Percentiles rank a stretch among this genome's conserved stretches.
Evolutionary conservation across 2,113 vertebrate species (phyloP).

Genomic region (Entelurus aequoreus): DNA sequence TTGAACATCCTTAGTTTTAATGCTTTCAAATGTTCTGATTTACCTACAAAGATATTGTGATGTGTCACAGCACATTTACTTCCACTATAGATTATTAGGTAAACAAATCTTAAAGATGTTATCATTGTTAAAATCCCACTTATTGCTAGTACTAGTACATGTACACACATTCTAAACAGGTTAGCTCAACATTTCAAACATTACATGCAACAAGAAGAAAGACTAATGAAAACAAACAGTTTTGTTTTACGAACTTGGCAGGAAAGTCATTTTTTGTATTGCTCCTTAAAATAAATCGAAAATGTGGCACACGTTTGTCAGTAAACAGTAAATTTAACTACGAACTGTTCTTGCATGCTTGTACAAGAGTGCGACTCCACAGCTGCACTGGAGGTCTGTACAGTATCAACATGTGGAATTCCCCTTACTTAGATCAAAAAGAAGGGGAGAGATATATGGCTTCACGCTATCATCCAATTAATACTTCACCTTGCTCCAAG

Average conservation of each 20-base stretch:
- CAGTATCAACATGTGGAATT: slow-evolving; percentile 81
- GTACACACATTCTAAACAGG: too few relatives aligned
- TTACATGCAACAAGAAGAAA: too few relatives aligned
- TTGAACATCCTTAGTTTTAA: slow-evolving; percentile 26
- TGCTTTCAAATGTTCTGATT: slow-evolving; percentile 25
- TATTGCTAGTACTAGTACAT: too few relatives aligned
- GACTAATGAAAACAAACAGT: too few relatives aligned
- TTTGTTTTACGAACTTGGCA: too few relatives aligned
- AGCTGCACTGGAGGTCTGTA: slow-evolving; percentile 72
- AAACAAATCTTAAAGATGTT: too few relatives aligned
- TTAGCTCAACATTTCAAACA: too few relatives aligned
- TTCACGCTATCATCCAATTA: slow-evolving; percentile 59
- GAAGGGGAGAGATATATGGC: slow-evolving; percentile 44
- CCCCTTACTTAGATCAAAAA: slow-evolving; percentile 75
- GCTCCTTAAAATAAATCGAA: too few relatives aligned
- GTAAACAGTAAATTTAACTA: background rate
- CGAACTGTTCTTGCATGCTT: background rate
- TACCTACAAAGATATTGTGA: slow-evolving; percentile 18
- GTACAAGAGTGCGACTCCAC: background rate
- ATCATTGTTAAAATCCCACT: too few relatives aligned
- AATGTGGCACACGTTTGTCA: too few relatives aligned
- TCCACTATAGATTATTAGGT: too few relatives aligned
- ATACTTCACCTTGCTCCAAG: slow-evolving; percentile 52
- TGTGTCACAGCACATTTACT: background rate
- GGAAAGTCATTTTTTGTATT: too few relatives aligned